Evolutionary conservation across 2,888 invertebrate species (phyloP), one percentile per base, ranked within the genome.

Genomic region (Hanleya hanleyi): DNA sequence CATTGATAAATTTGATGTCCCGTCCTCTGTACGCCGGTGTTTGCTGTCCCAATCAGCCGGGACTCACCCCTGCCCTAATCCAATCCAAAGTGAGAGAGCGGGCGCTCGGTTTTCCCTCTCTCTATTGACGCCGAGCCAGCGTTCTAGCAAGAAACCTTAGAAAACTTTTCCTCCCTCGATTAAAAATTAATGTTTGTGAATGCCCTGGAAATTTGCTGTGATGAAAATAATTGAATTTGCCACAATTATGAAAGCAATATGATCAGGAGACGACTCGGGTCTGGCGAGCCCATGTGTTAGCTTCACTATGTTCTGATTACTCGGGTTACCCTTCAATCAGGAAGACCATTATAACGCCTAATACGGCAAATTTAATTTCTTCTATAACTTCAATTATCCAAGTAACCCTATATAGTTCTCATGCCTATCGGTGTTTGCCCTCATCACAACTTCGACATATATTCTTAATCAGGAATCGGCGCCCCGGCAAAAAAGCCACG

Each of bases 171-270:
- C 26, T 57, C 29, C 29, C 57, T 32, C 22, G 38, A 37, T 64
- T 64, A 64, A 64, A 64, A 64, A 64, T 64, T 64, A 64, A 64
- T 64, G 64, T 64, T 64, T 64, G 38, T 37, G 64, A 64, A 64
- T 64, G 38, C 64, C 9, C 18, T 18, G n/a, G 38, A 37, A 64
- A 37, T 37, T 64, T 37, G 38, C 64, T 35, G 18, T 15, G 38
- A 64, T 64, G 64, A 64, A 35, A 26, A 15, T 64, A 37, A 64
- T 64, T 37, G 26, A 37, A 35, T 64, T 64, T 36, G 1, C n/a
- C n/a, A 64, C 64, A 64, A 64, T 64, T 64, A 64, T 64, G 64
- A 64, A 37, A 64, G 64, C 36, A 64, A 57, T 57, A 57, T 57
- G 57, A 57, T 57, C 57, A 29, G 22, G 57, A 12, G 29, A 29